A percentile compares a stretch with the other conserved stretches of the same genome.
phyloP scores from a whole-genome alignment of 2,797 vertebrate genomes.

The Pelochelys cantorii region DNA sequence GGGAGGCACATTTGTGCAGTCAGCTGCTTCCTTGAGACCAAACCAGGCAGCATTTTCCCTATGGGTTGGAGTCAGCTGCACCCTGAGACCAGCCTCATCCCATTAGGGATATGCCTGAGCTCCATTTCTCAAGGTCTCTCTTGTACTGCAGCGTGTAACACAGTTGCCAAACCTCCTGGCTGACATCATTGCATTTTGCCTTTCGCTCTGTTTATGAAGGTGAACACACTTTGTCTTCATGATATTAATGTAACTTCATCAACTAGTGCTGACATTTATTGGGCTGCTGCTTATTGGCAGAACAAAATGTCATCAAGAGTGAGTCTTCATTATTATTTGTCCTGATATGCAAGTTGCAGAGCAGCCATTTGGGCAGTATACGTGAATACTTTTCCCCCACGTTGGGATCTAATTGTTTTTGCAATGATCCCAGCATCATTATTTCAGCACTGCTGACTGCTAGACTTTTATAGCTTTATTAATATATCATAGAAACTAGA shows the following conservation, averaged over 20 bases:
- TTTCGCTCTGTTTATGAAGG: neutral
- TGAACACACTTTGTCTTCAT: conserved; percentile 1
- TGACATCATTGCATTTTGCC: neutral
- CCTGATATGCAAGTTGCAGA: neutral
- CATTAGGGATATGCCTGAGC: neutral
- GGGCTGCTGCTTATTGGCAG: neutral
- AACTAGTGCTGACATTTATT: neutral
- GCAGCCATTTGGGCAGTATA: neutral
- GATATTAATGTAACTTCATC: neutral
- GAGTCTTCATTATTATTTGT: neutral
- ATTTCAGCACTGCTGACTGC: neutral
- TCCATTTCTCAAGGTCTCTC: neutral
- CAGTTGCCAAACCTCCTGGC: neutral
- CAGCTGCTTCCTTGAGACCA: neutral
- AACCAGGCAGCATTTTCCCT: neutral
- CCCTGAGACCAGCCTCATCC: neutral
- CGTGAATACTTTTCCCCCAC: neutral
- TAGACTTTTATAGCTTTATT: neutral
- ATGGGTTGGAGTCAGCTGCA: no score
- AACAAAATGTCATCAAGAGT: neutral
- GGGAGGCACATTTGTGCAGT: neutral
- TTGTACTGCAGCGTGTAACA: rapidly evolving
- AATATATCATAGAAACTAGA: neutral
- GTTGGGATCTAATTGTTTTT: neutral
- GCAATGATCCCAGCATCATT: neutral